Conservation (phyloP, 2,113 vertebrate genomes). For the rabbit (Oryctolagus cuniculus) region DNA sequence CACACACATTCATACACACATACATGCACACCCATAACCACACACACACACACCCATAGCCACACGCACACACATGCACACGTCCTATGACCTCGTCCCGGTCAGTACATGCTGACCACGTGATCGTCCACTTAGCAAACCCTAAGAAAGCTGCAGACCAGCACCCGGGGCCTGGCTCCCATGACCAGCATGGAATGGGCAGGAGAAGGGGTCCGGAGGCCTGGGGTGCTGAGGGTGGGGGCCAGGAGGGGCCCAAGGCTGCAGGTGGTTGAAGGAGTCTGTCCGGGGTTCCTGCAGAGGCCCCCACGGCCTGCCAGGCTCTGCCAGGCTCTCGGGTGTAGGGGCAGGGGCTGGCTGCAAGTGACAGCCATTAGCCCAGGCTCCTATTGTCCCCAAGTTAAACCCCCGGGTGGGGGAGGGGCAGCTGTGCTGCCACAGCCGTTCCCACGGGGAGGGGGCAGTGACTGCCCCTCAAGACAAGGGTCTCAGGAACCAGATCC, state of each 20-base stretch:
- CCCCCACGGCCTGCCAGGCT: not conserved
- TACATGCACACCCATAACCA: too few relatives aligned
- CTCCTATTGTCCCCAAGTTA: not conserved
- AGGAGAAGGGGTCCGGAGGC: not conserved
- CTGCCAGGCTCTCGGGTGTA: not conserved
- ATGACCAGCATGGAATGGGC: rapidly evolving
- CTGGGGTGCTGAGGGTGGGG: not conserved
- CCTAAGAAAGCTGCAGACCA: rapidly evolving
- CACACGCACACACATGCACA: too few relatives aligned
- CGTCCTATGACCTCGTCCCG: not conserved
- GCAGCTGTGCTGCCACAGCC: rapidly evolving
- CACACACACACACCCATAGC: too few relatives aligned
- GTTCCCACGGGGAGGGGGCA: not conserved
- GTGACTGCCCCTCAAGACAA: not conserved
- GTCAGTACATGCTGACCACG: rapidly evolving
- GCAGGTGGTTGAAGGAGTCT: not conserved
- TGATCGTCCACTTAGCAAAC: rapidly evolving
- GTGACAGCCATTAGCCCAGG: not conserved
- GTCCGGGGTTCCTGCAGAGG: not conserved
- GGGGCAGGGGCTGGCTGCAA: not conserved
- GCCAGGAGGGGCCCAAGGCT: not conserved
- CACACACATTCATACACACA: too few relatives aligned
- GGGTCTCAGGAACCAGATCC: not conserved
- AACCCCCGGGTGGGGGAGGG: rapidly evolving
- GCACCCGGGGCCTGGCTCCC: not conserved